Conservation (phyloP, 2,797 vertebrate genomes). For the Hydrolagus colliei region DNA sequence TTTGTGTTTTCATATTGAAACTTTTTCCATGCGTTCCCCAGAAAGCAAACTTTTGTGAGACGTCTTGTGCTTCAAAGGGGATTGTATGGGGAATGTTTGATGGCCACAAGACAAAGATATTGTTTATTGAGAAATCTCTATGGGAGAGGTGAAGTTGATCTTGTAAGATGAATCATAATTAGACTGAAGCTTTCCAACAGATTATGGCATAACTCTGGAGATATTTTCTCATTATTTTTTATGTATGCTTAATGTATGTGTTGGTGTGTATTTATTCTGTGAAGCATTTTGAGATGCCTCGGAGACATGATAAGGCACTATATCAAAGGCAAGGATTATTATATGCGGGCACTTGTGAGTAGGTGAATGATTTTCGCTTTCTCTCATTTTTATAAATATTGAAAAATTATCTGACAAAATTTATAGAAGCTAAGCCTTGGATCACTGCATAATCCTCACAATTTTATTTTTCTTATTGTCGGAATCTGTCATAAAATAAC, state of each 20-base stretch:
- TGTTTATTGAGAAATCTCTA: background rate
- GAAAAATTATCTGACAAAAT: background rate
- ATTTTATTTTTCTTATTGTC: too few species aligned
- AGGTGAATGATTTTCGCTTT: background rate
- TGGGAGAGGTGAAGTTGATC: background rate
- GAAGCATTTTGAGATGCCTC: too few species aligned
- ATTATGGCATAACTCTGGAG: background rate
- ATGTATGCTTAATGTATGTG: too few species aligned
- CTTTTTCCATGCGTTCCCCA: background rate
- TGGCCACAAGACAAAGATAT: background rate
- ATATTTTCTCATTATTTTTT: background rate
- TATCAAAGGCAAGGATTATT: too few species aligned
- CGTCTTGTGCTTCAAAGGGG: background rate
- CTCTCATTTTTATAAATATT: background rate
- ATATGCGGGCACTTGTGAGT: too few species aligned
- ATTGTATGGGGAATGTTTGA: background rate
- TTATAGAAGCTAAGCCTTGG: background rate
- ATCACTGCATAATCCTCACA: too few species aligned
- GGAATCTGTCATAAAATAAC: too few species aligned
- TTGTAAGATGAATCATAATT: background rate
- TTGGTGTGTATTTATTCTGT: too few species aligned
- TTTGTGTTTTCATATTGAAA: background rate
- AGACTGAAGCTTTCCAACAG: background rate
- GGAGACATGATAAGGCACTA: too few species aligned
- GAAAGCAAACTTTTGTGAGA: background rate